phyloP scores from a whole-genome alignment of 2,797 vertebrate genomes.

The Pipistrellus pygmaeus region DNA sequence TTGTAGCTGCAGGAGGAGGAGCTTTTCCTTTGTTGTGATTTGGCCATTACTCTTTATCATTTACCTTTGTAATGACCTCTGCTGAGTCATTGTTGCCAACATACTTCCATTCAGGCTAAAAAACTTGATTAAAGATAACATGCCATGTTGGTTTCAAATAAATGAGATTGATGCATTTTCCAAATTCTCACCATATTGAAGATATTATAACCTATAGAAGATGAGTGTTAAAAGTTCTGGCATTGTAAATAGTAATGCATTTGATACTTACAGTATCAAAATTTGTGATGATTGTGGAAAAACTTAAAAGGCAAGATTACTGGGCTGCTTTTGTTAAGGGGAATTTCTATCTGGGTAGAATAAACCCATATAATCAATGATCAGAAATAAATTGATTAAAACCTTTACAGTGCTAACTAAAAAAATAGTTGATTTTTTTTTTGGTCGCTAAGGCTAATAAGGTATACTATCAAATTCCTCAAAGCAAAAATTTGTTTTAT shows the following conservation, averaged over 20 bases:
- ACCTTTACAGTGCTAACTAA: background rate
- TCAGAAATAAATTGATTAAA: background rate
- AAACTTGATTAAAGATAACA: background rate
- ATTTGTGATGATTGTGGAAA: background rate
- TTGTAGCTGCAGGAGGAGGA: background rate
- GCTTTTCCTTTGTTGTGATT: constrained; percentile 30
- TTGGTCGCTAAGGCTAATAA: background rate
- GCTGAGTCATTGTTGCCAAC: background rate
- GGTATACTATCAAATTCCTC: background rate
- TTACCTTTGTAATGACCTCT: background rate
- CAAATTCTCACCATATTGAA: background rate
- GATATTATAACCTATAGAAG: background rate
- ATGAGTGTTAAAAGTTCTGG: background rate
- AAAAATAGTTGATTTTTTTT: background rate
- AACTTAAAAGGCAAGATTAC: background rate
- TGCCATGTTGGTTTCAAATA: constrained; percentile 22
- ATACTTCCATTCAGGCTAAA: background rate
- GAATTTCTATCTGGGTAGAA: background rate
- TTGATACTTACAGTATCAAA: background rate
- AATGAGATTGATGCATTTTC: background rate
- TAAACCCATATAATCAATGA: constrained; percentile 1
- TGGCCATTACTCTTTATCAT: background rate
- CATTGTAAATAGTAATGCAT: background rate
- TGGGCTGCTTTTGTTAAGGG: background rate
- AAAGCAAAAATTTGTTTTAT: constrained; percentile 4